Evolutionary conservation across 2,797 vertebrate species (phyloP).

Genomic region (Bovichtus variegatus): DNA sequence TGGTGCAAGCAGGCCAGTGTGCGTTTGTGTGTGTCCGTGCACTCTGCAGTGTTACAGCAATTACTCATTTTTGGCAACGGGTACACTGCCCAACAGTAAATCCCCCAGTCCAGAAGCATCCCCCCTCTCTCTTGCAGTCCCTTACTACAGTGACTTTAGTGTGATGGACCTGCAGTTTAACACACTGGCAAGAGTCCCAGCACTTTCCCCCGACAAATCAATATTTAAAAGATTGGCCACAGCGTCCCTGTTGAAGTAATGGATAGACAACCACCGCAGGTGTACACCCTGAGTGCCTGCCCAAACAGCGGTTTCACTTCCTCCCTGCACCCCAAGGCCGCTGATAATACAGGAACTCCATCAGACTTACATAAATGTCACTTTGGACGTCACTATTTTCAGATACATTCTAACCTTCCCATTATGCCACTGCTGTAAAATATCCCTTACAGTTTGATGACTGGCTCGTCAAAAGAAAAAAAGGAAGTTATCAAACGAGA

Average conservation of each 20-base stretch:
- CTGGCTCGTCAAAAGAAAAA: slow-evolving; percentile 4
- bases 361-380: slow-evolving; percentile 15
- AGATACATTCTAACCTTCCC: not conserved
- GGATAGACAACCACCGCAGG: slow-evolving; percentile 58
- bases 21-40: slow-evolving; percentile 32
- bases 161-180: slow-evolving; percentile 65
- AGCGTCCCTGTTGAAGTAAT: slow-evolving; percentile 71
- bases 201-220: slow-evolving; percentile 72
- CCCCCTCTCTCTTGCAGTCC: slow-evolving; percentile 29
- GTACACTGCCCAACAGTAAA: not conserved
- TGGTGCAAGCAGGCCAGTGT: slow-evolving; percentile 18
- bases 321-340: slow-evolving; percentile 15
- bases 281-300: slow-evolving; percentile 45
- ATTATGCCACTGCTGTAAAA: not conserved
- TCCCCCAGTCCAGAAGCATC: slow-evolving; percentile 12
- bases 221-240: slow-evolving; percentile 78
- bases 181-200: slow-evolving; percentile 67
- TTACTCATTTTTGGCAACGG: slow-evolving; percentile 36
- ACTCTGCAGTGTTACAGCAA: slow-evolving; percentile 15
- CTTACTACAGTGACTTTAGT: slow-evolving; percentile 29
- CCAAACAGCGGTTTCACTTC: slow-evolving; percentile 51
- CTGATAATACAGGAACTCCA: slow-evolving; percentile 16
- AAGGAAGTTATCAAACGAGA: slow-evolving; percentile 6
- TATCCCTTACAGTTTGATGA: not conserved
- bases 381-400: not conserved